A percentile compares a stretch with the other conserved stretches of the same genome.
Conservation (phyloP, 2,113 vertebrate genomes). For the Pelusios castaneus region DNA sequence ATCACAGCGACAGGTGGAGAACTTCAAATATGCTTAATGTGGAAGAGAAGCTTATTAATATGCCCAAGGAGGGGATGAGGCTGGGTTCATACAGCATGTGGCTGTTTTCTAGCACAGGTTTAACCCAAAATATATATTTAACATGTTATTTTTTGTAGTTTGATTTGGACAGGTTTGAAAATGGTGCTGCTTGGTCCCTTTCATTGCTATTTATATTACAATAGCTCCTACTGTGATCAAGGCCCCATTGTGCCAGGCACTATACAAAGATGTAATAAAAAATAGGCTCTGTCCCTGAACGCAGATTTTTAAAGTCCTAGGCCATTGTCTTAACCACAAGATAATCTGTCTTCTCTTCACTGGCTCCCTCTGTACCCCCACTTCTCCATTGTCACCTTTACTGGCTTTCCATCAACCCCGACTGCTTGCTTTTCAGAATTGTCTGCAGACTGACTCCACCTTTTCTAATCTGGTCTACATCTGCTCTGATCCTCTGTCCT, state of each 20-base stretch:
- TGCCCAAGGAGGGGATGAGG: not conserved
- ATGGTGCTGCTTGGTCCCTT: not conserved
- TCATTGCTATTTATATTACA: not conserved
- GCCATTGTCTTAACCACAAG: not conserved
- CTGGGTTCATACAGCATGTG: not conserved
- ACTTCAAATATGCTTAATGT: not conserved
- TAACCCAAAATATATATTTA: not conserved
- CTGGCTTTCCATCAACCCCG: slow-evolving; percentile 31
- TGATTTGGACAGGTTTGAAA: slow-evolving; percentile 14
- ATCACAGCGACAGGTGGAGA: slow-evolving; percentile 63
- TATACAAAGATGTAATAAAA: not conserved
- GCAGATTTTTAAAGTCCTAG: not conserved
- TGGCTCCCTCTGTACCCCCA: not conserved
- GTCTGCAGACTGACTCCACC: not conserved
- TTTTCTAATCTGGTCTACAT: not conserved
- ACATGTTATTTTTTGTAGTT: not conserved
- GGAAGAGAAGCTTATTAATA: not conserved
- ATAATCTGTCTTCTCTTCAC: not conserved
- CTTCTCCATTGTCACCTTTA: not conserved
- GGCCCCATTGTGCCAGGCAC: not conserved
- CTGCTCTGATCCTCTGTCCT: not conserved
- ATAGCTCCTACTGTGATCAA: not conserved
- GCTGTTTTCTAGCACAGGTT: not conserved
- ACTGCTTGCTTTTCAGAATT: not conserved
- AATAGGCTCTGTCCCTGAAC: not conserved